Conservation (phyloP, 2,888 invertebrate genomes). For the Caenorhabditis macrosperma region DNA sequence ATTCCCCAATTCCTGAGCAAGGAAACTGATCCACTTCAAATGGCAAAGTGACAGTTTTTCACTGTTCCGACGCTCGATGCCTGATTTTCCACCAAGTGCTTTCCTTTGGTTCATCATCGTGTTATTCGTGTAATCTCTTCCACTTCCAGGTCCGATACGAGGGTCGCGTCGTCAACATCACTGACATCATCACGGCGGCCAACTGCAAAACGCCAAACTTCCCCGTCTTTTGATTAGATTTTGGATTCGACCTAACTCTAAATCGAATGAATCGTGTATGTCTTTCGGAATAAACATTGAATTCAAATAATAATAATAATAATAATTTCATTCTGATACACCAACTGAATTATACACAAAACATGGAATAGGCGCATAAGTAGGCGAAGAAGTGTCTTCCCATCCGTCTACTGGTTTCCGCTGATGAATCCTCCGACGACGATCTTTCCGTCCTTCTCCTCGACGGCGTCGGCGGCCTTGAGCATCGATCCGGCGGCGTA, state of each 20-base stretch:
- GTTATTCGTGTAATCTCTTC: neutral
- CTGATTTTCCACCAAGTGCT: no score
- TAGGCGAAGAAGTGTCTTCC: no score
- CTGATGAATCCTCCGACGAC: constrained; percentile 30
- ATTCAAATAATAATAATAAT: no score
- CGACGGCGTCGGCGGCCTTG: constrained; percentile 26
- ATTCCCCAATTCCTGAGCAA: no score
- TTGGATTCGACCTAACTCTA: no score
- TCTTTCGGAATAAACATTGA: no score
- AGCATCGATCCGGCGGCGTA: constrained; percentile 47
- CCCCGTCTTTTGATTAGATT: constrained; percentile 24
- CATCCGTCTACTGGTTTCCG: constrained; percentile 10
- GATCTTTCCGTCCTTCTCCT: constrained; percentile 29
- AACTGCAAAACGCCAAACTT: constrained; percentile 72
- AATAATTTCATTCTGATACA: no score
- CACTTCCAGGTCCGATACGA: constrained; percentile 74
- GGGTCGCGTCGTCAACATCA: constrained; percentile 77
- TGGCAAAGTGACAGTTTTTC: no score
- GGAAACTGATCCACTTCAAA: no score
- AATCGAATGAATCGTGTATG: neutral
- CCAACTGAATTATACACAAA: neutral
- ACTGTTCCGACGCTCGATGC: no score
- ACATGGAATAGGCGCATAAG: constrained; percentile 25
- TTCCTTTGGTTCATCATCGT: no score
- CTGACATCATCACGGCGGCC: constrained; percentile 75